phyloP scores from a whole-genome alignment of 2,113 vertebrate species.

The Urocynchramus pylzowi region DNA sequence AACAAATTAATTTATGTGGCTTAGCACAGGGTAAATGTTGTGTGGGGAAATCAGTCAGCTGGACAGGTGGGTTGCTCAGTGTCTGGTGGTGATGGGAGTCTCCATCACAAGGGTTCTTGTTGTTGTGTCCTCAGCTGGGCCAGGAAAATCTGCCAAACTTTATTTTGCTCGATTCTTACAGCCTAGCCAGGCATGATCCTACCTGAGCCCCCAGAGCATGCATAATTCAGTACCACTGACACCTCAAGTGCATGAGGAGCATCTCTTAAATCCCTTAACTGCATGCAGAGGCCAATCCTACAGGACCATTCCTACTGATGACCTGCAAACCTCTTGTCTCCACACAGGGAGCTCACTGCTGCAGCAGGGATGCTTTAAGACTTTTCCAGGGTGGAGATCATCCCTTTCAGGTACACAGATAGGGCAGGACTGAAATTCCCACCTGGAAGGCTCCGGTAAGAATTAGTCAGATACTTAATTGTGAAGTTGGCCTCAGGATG shows the following conservation, averaged over 20 bases:
- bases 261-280: background rate
- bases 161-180: background rate
- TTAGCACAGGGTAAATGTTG: background rate
- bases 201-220: background rate
- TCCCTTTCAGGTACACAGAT: background rate
- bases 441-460: fast-evolving
- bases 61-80: background rate
- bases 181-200: background rate
- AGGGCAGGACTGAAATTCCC: background rate
- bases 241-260: background rate
- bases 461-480: background rate
- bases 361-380: background rate
- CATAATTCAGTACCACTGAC: background rate
- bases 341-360: fast-evolving
- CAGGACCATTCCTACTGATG: background rate
- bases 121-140: background rate
- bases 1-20: background rate
- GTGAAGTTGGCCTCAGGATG: fast-evolving
- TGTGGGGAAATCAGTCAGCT: background rate
- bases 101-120: background rate
- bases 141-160: background rate
- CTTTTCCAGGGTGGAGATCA: background rate
- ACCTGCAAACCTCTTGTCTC: background rate
- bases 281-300: background rate
- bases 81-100: background rate